Conservation (phyloP, 2,113 vertebrate species). For the Okapia johnstoni region DNA sequence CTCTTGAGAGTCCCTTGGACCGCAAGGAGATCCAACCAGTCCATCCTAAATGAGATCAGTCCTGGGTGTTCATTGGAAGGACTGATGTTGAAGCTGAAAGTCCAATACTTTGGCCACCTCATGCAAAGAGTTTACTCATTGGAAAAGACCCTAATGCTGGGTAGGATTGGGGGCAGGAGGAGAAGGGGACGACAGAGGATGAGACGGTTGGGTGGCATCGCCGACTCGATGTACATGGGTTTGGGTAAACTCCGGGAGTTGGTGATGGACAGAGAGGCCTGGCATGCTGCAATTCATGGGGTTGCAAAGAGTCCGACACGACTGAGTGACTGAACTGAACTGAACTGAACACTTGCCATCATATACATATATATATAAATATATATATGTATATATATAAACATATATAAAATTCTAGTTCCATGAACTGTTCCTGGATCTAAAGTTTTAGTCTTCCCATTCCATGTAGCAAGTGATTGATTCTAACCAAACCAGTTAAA, state of each 20-base stretch:
- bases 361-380: too few relatives aligned
- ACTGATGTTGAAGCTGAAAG: neutral
- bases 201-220: neutral
- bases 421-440: too few relatives aligned
- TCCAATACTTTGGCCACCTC: neutral
- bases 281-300: rapidly evolving
- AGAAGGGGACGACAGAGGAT: neutral
- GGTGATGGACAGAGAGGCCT: neutral
- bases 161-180: neutral
- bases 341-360: neutral
- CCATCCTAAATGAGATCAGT: neutral
- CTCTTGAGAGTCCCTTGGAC: neutral
- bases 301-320: neutral
- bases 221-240: neutral
- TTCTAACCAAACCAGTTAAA: too few relatives aligned
- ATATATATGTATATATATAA: too few relatives aligned
- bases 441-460: too few relatives aligned
- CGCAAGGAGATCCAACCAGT: neutral
- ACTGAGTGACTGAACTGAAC: neutral
- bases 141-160: neutral
- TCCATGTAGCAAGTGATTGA: too few relatives aligned
- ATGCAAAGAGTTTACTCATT: neutral
- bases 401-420: too few relatives aligned
- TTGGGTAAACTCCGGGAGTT: neutral
- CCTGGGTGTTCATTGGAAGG: neutral